phyloP scores from a whole-genome alignment of 1,140 invertebrate species.

The Drosophila tristis region DNA sequence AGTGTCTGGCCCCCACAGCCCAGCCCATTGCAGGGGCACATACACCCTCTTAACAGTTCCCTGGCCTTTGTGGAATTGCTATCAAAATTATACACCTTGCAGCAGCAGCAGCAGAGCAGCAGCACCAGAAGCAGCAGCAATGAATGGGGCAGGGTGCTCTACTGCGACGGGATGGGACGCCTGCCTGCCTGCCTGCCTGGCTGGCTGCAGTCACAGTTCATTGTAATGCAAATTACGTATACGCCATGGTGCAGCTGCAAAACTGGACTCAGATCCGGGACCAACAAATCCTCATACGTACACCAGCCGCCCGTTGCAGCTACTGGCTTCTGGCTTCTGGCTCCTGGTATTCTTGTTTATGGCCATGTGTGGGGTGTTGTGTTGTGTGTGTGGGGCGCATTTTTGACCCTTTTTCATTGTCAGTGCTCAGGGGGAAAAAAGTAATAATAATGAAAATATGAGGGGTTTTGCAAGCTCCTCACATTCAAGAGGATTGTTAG shows the following conservation, averaged over 20 bases:
- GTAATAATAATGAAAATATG: constrained; percentile 60
- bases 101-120: constrained; percentile 12
- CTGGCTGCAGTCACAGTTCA: constrained; percentile 35
- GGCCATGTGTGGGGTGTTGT: constrained; percentile 9
- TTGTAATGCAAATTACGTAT: constrained; percentile 80
- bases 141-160: not conserved
- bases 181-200: not conserved
- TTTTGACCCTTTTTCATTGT: constrained; percentile 42
- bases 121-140: not conserved
- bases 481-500: constrained; percentile 21
- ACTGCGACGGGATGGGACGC: not conserved
- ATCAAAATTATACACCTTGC: constrained; percentile 80
- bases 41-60: constrained; percentile 2
- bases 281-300: not conserved
- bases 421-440: constrained; percentile 36
- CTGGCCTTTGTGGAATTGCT: constrained; percentile 60
- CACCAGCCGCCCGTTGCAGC: no score
- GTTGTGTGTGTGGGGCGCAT: constrained; percentile 16
- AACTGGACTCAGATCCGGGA: constrained; percentile 22
- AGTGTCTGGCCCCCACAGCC: constrained; percentile 1
- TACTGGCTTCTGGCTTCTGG: no score
- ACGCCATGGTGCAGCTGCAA: constrained; percentile 52
- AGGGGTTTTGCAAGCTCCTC: constrained; percentile 12
- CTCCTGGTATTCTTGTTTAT: constrained; percentile 10
- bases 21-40: not conserved